Base-by-base conservation (phyloP, 2,113 vertebrate species). In the Nothoprocta pentlandii region DNA sequence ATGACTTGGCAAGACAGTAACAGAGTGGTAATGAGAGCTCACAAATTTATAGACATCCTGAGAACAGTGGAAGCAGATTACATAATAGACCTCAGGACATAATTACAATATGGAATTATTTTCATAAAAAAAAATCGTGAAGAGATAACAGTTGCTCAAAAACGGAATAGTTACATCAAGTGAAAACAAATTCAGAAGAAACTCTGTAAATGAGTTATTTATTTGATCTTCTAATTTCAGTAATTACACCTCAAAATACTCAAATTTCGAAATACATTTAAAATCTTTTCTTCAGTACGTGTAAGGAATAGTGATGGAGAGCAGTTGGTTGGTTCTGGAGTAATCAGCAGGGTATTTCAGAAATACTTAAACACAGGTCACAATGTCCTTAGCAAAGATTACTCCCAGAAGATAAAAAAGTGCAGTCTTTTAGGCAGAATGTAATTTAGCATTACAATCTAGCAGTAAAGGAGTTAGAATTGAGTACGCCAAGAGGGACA, bases 11-110 rank as follows among this genome's bases (percentile, higher is more conserved):
- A 83, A 63, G 53, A 82, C 22, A 46, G 92, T 49, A 91, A 87
- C 66, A 80, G 89, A 92, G 74, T 46, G 42, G 79, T 94, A 96
- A 94, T 26, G 77, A 94, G 92, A 88, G 78, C 91, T 95, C 68
- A 94, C 53, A 93, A 80, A 74, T 89, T 96, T 80, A 70, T 61
- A 81, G 90, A 71, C 46, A 73, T 80, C 25, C 61, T 85, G 76
- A 89, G 86, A 96, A 94, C 64, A 92, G 85, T 28, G 85, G 66
- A 90, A 94, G 70, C 26, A 47, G 85, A 67, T 80, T 97, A 71
- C 78, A 22, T 87, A 70, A 32, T 83, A n/a, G 19, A 78, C 42
- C 78, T 44, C 41, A 83, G 79, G 70, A 80, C 30, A 80, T 69
- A 87, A 91, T 85, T 69, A 59, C 30, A 67, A 59, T 41, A 76